phyloP scores from a whole-genome alignment of 2,113 vertebrate genomes.

The Chaetodon trifascialis region DNA sequence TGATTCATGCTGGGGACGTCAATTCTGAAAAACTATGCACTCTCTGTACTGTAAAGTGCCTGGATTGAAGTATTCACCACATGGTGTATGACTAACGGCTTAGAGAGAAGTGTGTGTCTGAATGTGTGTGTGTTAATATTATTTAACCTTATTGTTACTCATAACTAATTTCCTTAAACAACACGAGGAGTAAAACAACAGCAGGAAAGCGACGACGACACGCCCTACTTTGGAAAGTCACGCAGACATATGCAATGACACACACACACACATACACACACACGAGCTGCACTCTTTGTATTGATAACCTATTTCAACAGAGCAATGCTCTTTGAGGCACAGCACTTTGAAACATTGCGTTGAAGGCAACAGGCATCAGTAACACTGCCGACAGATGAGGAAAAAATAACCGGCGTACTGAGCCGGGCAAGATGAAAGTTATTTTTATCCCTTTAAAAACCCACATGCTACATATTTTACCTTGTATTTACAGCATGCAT shows the following conservation, averaged over 20 bases:
- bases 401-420: not conserved
- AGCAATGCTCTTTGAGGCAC: slow-evolving; percentile 9
- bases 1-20: not conserved
- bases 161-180: slow-evolving; percentile 74
- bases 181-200: slow-evolving; percentile 76
- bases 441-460: not conserved
- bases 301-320: slow-evolving; percentile 70
- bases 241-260: slow-evolving; percentile 38
- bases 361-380: slow-evolving; percentile 20
- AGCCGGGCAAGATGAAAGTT: not conserved
- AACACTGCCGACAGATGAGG: not conserved
- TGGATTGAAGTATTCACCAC: slow-evolving; percentile 19
- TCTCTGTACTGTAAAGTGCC: not conserved
- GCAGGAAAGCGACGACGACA: slow-evolving; percentile 78
- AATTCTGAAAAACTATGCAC: slow-evolving; percentile 9
- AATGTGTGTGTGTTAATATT: slow-evolving; percentile 30
- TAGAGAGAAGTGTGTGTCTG: slow-evolving; percentile 3
- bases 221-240: slow-evolving; percentile 70
- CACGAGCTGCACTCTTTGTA: slow-evolving; percentile 59
- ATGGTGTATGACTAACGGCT: slow-evolving; percentile 17
- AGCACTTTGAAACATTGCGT: slow-evolving; percentile 35
- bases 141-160: slow-evolving; percentile 63
- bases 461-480: not conserved
- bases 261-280: slow-evolving; percentile 41
- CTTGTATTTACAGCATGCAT: not conserved